A percentile compares a stretch with the other conserved stretches of the same genome.
phyloP scores from a whole-genome alignment of 2,113 vertebrate species.

The Nerophis ophidion region DNA sequence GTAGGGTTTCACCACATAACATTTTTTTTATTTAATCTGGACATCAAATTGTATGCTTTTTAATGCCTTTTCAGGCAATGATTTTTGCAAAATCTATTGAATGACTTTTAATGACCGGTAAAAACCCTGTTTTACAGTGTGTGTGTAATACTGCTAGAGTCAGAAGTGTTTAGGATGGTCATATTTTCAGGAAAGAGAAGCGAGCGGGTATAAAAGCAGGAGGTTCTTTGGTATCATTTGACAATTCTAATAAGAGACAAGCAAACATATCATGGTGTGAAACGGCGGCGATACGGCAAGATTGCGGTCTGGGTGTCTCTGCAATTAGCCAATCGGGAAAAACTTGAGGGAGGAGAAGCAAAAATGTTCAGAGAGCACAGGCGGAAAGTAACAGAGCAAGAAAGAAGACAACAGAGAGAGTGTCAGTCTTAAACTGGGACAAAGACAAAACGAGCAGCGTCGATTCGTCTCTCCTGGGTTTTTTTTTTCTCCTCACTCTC shows the following conservation, averaged over 20 bases:
- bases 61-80: too few relatives aligned
- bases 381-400: slow-evolving; percentile 28
- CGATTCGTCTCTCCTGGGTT: slow-evolving; percentile 46
- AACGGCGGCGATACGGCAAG: slow-evolving; percentile 17
- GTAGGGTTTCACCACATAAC: too few relatives aligned
- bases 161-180: background rate
- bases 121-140: too few relatives aligned
- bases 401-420: slow-evolving; percentile 28
- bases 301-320: slow-evolving; percentile 27
- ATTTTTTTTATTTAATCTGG: too few relatives aligned
- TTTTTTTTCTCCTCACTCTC: slow-evolving; percentile 45
- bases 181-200: background rate
- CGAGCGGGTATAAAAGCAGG: slow-evolving; percentile 1
- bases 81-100: too few relatives aligned
- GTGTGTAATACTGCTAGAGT: background rate
- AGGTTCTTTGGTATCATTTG: slow-evolving; percentile 5
- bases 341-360: slow-evolving; percentile 52
- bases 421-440: slow-evolving; percentile 64
- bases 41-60: too few relatives aligned
- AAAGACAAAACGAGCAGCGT: slow-evolving; percentile 64
- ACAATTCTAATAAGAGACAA: slow-evolving; percentile 28
- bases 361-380: slow-evolving; percentile 41
- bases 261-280: slow-evolving; percentile 22
- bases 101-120: too few relatives aligned
- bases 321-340: slow-evolving; percentile 40